A percentile compares a stretch with the other conserved stretches of the same genome.
phyloP scores from a whole-genome alignment of 1,140 invertebrate species.

The Drosophila tropicalis region DNA sequence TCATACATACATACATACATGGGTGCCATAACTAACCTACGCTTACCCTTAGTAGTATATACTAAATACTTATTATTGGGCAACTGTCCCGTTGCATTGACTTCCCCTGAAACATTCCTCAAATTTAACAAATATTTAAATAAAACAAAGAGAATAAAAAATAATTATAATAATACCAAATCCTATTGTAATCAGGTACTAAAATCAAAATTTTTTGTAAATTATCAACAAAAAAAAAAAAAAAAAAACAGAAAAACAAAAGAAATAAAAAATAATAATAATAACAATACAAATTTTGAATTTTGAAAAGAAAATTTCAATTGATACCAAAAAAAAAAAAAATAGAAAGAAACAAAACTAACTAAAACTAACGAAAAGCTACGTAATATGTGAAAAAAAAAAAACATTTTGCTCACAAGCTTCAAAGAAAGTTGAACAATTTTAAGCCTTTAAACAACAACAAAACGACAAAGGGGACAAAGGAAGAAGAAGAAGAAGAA shows the following conservation, averaged over 20 bases:
- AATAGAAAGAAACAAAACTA: not conserved
- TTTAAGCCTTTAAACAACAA: constrained; percentile 8
- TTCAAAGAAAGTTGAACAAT: constrained; percentile 6
- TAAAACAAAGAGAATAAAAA: constrained; percentile 24
- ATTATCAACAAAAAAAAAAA: not conserved
- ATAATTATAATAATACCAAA: constrained; percentile 36
- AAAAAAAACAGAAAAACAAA: constrained; percentile 19
- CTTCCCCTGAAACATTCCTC: not conserved
- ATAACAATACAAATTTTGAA: constrained; percentile 1
- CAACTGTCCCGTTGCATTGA: constrained; percentile 39
- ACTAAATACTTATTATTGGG: constrained; percentile 70
- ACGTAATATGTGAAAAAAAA: constrained; percentile 8
- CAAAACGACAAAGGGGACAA: not conserved
- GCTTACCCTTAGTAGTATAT: constrained; percentile 1
- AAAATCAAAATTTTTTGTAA: constrained; percentile 73
- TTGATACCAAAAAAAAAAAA: not conserved
- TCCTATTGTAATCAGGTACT: constrained; percentile 74
- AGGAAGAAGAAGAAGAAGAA: not conserved
- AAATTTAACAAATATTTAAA: constrained; percentile 24
- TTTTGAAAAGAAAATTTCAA: constrained; percentile 19
- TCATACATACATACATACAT: constrained; percentile 4
- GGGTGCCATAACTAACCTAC: constrained; percentile 4
- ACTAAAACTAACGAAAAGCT: constrained; percentile 1
- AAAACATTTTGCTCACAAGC: constrained; percentile 8
- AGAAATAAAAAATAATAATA: not conserved